phyloP scores from a whole-genome alignment of 2,888 invertebrate species.

The Rosalia funebris region DNA sequence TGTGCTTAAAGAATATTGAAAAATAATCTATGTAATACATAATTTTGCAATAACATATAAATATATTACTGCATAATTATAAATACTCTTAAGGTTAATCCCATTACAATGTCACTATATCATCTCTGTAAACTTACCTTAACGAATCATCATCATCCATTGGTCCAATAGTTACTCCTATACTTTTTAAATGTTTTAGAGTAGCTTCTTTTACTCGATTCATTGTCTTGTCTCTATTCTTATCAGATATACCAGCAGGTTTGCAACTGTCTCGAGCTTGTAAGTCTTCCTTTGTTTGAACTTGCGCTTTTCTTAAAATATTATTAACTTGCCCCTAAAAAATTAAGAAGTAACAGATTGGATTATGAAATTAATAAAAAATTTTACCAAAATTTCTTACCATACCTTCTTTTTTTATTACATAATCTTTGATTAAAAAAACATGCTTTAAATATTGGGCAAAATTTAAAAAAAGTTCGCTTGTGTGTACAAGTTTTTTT shows the following conservation, averaged over 20 bases:
- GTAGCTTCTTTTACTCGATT: slow-evolving; percentile 60
- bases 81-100: no score
- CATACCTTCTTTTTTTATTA: no score
- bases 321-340: slow-evolving; percentile 67
- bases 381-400: slow-evolving; percentile 27
- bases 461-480: no score
- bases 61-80: no score
- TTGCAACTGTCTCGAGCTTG: slow-evolving; percentile 9
- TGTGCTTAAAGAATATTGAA: no score
- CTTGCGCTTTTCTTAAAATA: slow-evolving; percentile 64
- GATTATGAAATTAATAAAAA: no score
- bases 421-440: no score
- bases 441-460: no score
- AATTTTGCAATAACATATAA: no score
- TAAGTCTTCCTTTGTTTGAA: slow-evolving; percentile 44
- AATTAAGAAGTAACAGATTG: no score
- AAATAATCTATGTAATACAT: no score
- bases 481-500: background rate
- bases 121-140: slow-evolving; percentile 18
- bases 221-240: slow-evolving; percentile 50
- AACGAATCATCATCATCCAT: slow-evolving; percentile 41
- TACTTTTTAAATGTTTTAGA: slow-evolving; percentile 57
- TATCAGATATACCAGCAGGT: slow-evolving; percentile 14
- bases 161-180: slow-evolving; percentile 55
- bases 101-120: no score